Percentiles rank a stretch among this genome's conserved stretches.
Evolutionary conservation across 2,888 invertebrate genomes (phyloP).

Genomic region (Sarcophaga carnaria): DNA sequence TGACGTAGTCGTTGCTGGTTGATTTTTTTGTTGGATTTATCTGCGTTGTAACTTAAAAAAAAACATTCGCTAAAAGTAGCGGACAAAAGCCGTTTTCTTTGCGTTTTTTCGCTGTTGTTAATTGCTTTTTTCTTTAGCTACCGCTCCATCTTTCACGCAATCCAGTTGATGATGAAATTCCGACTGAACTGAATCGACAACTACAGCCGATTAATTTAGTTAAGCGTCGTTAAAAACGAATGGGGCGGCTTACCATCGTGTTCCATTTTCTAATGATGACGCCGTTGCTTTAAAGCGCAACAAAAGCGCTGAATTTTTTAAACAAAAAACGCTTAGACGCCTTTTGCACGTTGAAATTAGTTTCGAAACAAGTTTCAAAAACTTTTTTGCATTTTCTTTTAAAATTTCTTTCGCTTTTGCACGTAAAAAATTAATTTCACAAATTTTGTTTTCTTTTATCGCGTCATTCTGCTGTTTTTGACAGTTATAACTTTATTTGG

Average conservation of each 20-base stretch:
- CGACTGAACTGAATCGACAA: slow-evolving; percentile 74
- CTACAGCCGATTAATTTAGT: not conserved
- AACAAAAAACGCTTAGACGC: no score
- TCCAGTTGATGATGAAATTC: slow-evolving; percentile 80
- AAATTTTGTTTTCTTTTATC: no score
- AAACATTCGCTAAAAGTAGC: slow-evolving; percentile 85
- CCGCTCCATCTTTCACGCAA: slow-evolving; percentile 81
- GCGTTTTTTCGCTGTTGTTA: slow-evolving; percentile 80
- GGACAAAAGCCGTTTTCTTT: slow-evolving; percentile 82
- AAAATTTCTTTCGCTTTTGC: no score
- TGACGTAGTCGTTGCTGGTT: slow-evolving; percentile 52
- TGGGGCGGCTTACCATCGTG: not conserved
- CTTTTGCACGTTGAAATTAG: no score
- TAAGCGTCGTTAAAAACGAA: not conserved
- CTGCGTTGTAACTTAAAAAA: slow-evolving; percentile 71
- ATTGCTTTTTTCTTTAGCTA: slow-evolving; percentile 78
- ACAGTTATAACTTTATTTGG: no score
- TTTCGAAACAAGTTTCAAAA: no score
- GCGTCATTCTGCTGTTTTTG: no score
- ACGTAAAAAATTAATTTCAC: no score
- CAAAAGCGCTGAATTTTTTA: no score
- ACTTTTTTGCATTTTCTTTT: no score
- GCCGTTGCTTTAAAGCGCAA: no score
- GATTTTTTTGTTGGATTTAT: slow-evolving; percentile 61
- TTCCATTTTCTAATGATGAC: not conserved